These are phyloP conservation scores for Cotesia glomerata DNA, from an alignment of 1,140 invertebrate species.

Conservation along the genomic window DNA sequence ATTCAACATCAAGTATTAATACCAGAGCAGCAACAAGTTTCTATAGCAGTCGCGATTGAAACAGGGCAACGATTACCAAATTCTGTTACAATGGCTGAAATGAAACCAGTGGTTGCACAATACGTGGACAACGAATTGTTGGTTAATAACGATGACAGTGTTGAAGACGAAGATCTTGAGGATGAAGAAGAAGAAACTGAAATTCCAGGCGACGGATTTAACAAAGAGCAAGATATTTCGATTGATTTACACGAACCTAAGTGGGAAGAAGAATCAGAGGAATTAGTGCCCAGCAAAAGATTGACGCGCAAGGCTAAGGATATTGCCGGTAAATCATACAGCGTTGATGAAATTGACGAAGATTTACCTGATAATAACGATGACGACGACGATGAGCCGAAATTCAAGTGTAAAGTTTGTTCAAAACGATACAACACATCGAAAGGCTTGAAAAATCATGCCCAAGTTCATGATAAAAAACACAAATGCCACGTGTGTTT, in stretches of 20 bases:
- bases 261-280: slow-evolving; percentile 24
- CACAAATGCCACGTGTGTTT: slow-evolving; percentile 52
- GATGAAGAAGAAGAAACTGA: background rate
- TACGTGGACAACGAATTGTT: slow-evolving; percentile 32
- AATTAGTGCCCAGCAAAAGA: slow-evolving; percentile 40
- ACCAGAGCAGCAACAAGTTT: background rate
- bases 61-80: slow-evolving; percentile 3
- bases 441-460: slow-evolving; percentile 58
- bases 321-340: slow-evolving; percentile 41
- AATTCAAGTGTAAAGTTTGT: slow-evolving; percentile 56
- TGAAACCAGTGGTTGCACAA: slow-evolving; percentile 20
- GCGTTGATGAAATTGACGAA: slow-evolving; percentile 47
- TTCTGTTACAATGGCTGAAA: slow-evolving; percentile 11
- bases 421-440: slow-evolving; percentile 51
- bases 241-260: slow-evolving; percentile 24
- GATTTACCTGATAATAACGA: slow-evolving; percentile 37
- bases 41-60: background rate
- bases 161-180: background rate
- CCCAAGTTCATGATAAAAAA: slow-evolving; percentile 54
- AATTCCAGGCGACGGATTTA: background rate
- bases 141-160: background rate
- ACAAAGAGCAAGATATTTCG: slow-evolving; percentile 5
- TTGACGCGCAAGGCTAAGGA: slow-evolving; percentile 47
- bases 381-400: slow-evolving; percentile 40
- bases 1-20: background rate